Evolutionary conservation across 2,113 vertebrate species (phyloP), one percentile per base, ranked within the genome.

Genomic region (Chrysochloris asiatica): DNA sequence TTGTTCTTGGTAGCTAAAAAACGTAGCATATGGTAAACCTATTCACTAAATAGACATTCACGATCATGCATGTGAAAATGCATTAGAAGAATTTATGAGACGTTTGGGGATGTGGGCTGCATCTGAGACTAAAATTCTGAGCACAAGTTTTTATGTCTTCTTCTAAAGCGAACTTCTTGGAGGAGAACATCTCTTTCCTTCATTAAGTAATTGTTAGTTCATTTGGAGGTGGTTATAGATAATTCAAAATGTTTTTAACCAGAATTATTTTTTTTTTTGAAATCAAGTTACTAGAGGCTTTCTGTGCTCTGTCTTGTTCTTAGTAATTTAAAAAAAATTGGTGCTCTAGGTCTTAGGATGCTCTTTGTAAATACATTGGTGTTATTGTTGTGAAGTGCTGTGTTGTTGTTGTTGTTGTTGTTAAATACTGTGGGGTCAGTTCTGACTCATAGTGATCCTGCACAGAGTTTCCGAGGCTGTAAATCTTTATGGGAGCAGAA

Each of bases 11-110:
- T 47, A 83, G 72, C 28, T 63, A n/a, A 95, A 81, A 88, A 94
- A 26, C 61, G 83, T n/a, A 93, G 75, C 96, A 81, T 93, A 86
- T 93, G 82, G 54, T 85, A 86, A 94, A 59, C 54, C 6, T 78
- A 91, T 87, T 87, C 52, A 36, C 16, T 86, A 45, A 90, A 88
- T 8, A 36, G 73, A 41, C 86, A 81, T 63, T 94, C 80, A 10
- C 14, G 4, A 92, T 72, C 88, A 26, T 81, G 4, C 0, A 0
- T 50, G 88, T 90, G 78, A 89, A 89, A 93, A 78, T 63, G 92
- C 71, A 30, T 86, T 86, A 73, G 72, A 79, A 86, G 83, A 47
- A 93, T 72, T 92, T 65, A 91, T 41, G 0, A 0, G 83, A 41
- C 43, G 28, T n/a, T 2, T 85, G 38, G 1, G 11, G 12, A 81